Conservation (phyloP, 2,888 invertebrate genomes). For the Cryptus armator region DNA sequence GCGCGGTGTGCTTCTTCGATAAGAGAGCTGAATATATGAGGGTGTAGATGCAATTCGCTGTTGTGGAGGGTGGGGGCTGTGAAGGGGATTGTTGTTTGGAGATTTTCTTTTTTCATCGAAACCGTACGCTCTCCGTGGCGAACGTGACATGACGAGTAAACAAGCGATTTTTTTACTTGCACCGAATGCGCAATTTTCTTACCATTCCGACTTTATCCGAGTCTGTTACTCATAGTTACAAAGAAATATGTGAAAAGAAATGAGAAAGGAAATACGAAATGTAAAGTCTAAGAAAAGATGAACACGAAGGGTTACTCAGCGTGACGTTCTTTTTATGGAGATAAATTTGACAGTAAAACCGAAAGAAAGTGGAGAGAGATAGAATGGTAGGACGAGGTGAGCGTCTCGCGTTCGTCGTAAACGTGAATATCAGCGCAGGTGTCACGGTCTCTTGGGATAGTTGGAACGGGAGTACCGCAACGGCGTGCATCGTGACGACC, state of each 20-base stretch:
- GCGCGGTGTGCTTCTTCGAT: conserved; percentile 30
- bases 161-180: too few species aligned
- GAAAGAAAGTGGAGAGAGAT: neutral
- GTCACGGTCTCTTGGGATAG: conserved; percentile 13
- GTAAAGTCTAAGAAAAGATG: neutral
- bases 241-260: neutral
- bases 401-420: conserved; percentile 32
- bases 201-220: neutral
- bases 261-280: neutral
- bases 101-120: too few species aligned
- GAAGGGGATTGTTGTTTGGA: too few species aligned
- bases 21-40: conserved; percentile 30
- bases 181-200: neutral
- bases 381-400: neutral
- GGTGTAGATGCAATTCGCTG: conserved; percentile 16
- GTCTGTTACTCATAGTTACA: neutral
- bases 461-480: neutral
- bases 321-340: conserved; percentile 43
- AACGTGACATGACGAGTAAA: too few species aligned
- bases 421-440: conserved; percentile 28
- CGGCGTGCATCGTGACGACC: neutral
- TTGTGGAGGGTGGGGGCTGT: too few species aligned
- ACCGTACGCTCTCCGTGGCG: too few species aligned
- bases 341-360: conserved; percentile 45
- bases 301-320: neutral